Evolutionary conservation across 2,797 vertebrate species (phyloP), one percentile per base, ranked within the genome.

Genomic region (Acrossocheilus fasciatus): DNA sequence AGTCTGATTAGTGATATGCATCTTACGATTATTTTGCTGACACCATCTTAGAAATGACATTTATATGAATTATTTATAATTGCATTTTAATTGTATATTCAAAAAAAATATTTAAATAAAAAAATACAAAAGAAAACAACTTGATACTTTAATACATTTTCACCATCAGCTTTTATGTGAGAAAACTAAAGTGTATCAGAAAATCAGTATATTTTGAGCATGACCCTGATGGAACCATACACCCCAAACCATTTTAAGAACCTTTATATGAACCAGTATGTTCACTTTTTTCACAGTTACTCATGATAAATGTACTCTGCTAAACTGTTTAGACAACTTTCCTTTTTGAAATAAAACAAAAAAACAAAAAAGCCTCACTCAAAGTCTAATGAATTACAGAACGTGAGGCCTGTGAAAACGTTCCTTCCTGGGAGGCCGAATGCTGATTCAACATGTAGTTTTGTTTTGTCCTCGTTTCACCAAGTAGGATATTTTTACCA

Each of bases 401-500:
- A 59, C 20, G 34, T 39, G 75, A n/a, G 34, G 34, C 34, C 74
- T 52, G 45, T 20, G 26, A 20, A 52, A 52, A 20, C 26, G 5
- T 34, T 50, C 26, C 39, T 77, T 77, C 74, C 23, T 57, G 59
- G 39, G 7, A 43, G 23, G 3, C 57, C 0, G 7, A 47, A 50
- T 50, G 26, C 52, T 62, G 57, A 83, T 84, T 84, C 43, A 76
- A 52, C 26, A 20, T 17, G 41, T 66, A 36, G 75, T 69, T 84
- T 41, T 14, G 62, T 43, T 69, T 77, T 12, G 73, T 84, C 62
- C 83, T 77, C 1, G 2, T 54, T 66, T 50, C 17, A 69, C 59
- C 17, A 43, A 39, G 47, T 69, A 20, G 36, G 45, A 54, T 84
- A 84, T 84, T 77, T 84, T 84, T 84, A 84, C 10, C 62, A 20